phyloP scores from a whole-genome alignment of 2,888 invertebrate species.

The Patella depressa region DNA sequence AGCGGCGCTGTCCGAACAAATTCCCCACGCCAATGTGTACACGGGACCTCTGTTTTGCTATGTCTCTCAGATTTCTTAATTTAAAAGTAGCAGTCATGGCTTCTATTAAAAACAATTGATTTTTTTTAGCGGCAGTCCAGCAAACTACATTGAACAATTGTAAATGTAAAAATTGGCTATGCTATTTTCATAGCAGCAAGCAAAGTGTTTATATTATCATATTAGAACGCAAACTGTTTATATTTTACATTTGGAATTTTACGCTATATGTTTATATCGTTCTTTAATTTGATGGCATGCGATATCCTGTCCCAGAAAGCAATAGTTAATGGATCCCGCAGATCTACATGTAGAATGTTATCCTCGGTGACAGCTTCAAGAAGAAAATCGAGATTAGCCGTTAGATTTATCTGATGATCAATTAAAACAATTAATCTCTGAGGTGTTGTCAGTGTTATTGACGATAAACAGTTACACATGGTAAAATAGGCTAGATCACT shows the following conservation, averaged over 20 bases:
- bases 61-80: constrained; percentile 72
- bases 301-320: background rate
- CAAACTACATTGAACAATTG: no score
- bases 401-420: background rate
- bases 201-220: no score
- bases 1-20: no score
- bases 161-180: no score
- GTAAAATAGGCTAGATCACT: background rate
- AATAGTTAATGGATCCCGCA: background rate
- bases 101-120: no score
- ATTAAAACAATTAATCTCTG: background rate
- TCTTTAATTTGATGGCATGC: background rate
- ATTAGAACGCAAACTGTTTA: no score
- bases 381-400: background rate
- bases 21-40: no score
- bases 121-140: no score
- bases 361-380: background rate
- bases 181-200: no score
- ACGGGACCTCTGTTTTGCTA: no score
- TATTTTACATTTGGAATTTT: no score
- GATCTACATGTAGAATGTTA: background rate
- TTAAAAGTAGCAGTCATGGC: constrained; percentile 71
- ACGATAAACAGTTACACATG: background rate
- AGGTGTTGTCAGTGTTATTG: background rate
- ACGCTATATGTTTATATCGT: background rate